Evolutionary conservation across 2,113 vertebrate genomes (phyloP), one percentile per base, ranked within the genome.

Genomic region (Gavialis gangeticus): DNA sequence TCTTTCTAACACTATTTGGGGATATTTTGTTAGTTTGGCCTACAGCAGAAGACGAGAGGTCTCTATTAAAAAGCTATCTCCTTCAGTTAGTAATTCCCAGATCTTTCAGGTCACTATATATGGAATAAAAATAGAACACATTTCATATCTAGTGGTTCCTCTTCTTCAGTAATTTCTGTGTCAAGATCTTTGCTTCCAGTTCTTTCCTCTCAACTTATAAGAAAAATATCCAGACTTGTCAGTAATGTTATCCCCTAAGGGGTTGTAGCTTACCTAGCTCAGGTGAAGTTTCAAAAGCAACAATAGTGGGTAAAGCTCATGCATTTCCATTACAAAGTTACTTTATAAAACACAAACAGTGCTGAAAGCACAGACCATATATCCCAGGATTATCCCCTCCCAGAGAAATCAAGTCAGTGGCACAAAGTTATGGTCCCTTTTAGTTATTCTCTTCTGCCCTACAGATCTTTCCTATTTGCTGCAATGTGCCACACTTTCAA

Each of bases 181-280:
- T 2, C 27, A 79, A 87, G 89, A 80, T 55, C 4, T 30, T 24
- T 19, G 75, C 4, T 69, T 60, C 24, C 5, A 46, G 28, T 5
- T 14, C 64, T n/a, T 30, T 67, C 69, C 14, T 27, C 25, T 25
- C 85, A 81, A 83, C 27, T 2, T n/a, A 25, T 30, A 91, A 83
- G 21, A 18, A 79, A 69, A 91, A 79, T 10, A 57, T 10, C 60
- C 64, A 25, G 84, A 87, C 10, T 81, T 75, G 64, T 55, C 56
- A 56, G 56, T 66, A 27, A 75, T 2, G 1, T 64, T 75, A 80
- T 83, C 77, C 8, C 16, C 14, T 4, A 78, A 87, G 24, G 0
- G 0, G 12, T 60, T 82, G 0, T 0, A 79, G 22, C 87, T 15
- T 10, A 82, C 4, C 4, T 57, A 60, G 5, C n/a, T 75, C 58